Conservation (phyloP, 1,140 invertebrate species). For the Lordiphosa clarofinis region DNA sequence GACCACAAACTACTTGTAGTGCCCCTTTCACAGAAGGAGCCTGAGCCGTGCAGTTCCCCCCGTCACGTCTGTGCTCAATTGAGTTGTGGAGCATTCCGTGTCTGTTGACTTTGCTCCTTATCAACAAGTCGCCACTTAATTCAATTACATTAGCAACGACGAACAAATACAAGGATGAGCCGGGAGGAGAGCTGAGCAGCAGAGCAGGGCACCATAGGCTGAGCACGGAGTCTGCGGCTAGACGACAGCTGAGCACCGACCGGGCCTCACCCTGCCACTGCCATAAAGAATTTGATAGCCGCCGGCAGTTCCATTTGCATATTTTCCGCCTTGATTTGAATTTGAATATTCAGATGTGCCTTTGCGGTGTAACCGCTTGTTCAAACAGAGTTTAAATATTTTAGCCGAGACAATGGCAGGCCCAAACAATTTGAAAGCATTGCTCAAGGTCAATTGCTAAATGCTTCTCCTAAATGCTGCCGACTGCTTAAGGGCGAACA, state of each 20-base stretch:
- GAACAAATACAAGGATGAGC: conserved; percentile 27
- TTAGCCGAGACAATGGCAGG: not conserved
- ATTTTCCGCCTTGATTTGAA: conserved; percentile 30
- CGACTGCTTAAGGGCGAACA: conserved; percentile 16
- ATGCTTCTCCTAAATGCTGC: conserved; percentile 30
- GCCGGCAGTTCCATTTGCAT: conserved; percentile 39
- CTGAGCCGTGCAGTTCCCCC: no score
- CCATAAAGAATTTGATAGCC: conserved; percentile 33
- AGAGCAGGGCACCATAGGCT: conserved; percentile 1
- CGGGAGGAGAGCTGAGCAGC: conserved; percentile 3
- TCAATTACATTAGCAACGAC: conserved; percentile 60
- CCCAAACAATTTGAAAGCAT: conserved; percentile 24
- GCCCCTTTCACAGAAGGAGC: no score
- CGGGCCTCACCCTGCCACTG: conserved; percentile 2
- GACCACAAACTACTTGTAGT: no score
- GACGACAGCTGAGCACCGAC: conserved; percentile 37
- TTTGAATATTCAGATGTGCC: conserved; percentile 13
- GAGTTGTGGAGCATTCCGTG: conserved; percentile 42
- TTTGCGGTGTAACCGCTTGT: conserved; percentile 7
- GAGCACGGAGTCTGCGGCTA: conserved; percentile 26
- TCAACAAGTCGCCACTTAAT: conserved; percentile 63
- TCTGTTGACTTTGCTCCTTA: conserved; percentile 55
- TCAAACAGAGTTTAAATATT: conserved; percentile 13
- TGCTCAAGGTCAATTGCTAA: conserved; percentile 34
- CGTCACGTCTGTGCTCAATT: conserved; percentile 22